Evolutionary conservation across 2,888 invertebrate species (phyloP), one percentile per base, ranked within the genome.

Genomic region (Ormyrus labotus): DNA sequence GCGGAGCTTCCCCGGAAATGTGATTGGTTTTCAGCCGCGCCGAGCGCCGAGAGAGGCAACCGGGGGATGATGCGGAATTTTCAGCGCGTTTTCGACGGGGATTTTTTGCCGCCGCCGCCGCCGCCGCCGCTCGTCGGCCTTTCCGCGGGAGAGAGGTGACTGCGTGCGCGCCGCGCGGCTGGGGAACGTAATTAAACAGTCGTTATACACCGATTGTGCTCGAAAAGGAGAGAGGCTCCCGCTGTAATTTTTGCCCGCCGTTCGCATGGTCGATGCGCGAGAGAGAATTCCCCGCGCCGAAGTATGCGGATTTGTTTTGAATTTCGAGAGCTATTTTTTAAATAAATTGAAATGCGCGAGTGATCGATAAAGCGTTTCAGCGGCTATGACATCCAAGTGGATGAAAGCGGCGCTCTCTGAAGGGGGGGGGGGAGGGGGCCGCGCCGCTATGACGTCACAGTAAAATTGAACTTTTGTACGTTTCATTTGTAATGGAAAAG

Each of bases 301-400:
- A 58, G 67, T 72, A 57, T 67, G 69, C 71, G 76, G 19, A 61
- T 68, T 73, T 55, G 13, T 55, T 53, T 45, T 48, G 13, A 51
- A 53, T 72, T 67, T 19, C 47, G 11, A 67, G 71, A 53, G 19
- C 58, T 68, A 73, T 68, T 68, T 71, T 73, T 63, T 11, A 74
- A 67, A 69, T 68, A 69, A 73, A 79, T 79, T 74, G 69, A 73
- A 73, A 64, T 67, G 10, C 13, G 55, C 55, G 34, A 34, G 50
- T 69, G 67, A 73, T 74, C 61, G 69, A 79, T 79, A 74, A 69
- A 75, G 67, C 75, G 53, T 68, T 67, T 61, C 57, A 79, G 55
- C 61, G n/a, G 48, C 6, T 60, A 73, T 63, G 72, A 67, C 68
- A 57, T 48, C 13, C 67, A 8, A 34, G 68, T 51, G 61, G 11